phyloP scores from a whole-genome alignment of 2,888 invertebrate genomes.

The Lagria hirta region DNA sequence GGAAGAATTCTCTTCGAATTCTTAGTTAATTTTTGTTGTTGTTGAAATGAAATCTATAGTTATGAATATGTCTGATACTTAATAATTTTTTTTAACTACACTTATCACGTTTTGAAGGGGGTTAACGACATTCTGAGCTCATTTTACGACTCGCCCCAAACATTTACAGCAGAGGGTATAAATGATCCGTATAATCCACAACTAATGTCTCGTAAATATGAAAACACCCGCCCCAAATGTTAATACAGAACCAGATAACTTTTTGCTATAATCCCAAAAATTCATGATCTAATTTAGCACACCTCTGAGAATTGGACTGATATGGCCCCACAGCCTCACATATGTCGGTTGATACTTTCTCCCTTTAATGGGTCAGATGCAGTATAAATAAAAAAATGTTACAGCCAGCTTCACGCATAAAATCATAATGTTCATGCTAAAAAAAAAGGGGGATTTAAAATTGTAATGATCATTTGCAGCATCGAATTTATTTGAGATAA shows the following conservation, averaged over 20 bases:
- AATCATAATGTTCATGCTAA: slow-evolving; percentile 13
- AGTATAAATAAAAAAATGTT: slow-evolving; percentile 24
- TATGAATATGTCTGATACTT: no score
- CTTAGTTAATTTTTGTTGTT: no score
- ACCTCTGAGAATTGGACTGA: slow-evolving; percentile 45
- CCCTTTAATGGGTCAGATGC: slow-evolving; percentile 27
- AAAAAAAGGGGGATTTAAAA: slow-evolving; percentile 18
- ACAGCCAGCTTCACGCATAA: slow-evolving; percentile 18
- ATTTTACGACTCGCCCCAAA: slow-evolving; percentile 24
- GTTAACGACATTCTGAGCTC: slow-evolving; percentile 24
- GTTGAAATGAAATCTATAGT: no score
- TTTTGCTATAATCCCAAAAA: slow-evolving; percentile 48
- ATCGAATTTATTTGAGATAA: slow-evolving; percentile 8
- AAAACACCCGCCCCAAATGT: slow-evolving; percentile 36
- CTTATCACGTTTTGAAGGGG: slow-evolving; percentile 22
- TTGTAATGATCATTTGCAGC: slow-evolving; percentile 20
- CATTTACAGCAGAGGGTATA: slow-evolving; percentile 30
- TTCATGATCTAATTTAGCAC: slow-evolving; percentile 49
- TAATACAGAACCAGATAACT: slow-evolving; percentile 40
- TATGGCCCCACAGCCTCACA: slow-evolving; percentile 34
- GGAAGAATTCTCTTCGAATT: no score
- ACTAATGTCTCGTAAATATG: slow-evolving; percentile 36
- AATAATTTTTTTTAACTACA: slow-evolving; percentile 17
- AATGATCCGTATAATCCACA: slow-evolving; percentile 33
- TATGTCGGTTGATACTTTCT: slow-evolving; percentile 24